Evolutionary conservation across 2,113 vertebrate species (phyloP).

Genomic region (Heteronetta atricapilla): DNA sequence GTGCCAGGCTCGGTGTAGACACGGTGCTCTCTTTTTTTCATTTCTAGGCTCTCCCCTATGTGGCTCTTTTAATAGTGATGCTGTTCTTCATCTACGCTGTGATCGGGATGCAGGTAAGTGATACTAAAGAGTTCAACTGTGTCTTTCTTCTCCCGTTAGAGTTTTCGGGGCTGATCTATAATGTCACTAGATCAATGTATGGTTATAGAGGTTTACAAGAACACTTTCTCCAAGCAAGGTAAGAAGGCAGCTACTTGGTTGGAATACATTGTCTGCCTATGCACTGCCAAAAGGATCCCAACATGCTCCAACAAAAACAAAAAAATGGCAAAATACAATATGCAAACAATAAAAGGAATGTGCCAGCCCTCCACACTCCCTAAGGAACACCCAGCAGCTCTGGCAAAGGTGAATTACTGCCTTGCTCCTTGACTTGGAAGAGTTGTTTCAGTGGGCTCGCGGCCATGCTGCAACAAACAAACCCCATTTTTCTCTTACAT

Average conservation of each 20-base stretch:
- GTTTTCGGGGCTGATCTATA: not conserved
- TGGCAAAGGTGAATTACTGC: not conserved
- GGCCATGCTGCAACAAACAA: not conserved
- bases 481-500: not conserved
- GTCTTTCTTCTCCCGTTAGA: not conserved
- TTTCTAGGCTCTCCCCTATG: constrained; percentile 96
- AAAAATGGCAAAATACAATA: not conserved
- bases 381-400: not conserved
- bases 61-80: constrained; percentile 98
- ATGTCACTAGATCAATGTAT: not conserved
- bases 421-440: not conserved
- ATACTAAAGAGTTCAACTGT: not conserved
- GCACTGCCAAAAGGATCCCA: not conserved
- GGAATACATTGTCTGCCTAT: not conserved
- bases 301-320: not conserved
- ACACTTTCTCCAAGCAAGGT: not conserved
- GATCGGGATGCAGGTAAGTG: constrained; percentile 97
- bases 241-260: not conserved
- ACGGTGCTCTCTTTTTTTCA: not conserved
- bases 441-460: not conserved
- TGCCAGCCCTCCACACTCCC: not conserved
- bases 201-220: not conserved
- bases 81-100: constrained; percentile 99
- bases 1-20: not conserved
- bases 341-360: not conserved